phyloP scores from a whole-genome alignment of 2,797 vertebrate species.

The Sus cebifrons region DNA sequence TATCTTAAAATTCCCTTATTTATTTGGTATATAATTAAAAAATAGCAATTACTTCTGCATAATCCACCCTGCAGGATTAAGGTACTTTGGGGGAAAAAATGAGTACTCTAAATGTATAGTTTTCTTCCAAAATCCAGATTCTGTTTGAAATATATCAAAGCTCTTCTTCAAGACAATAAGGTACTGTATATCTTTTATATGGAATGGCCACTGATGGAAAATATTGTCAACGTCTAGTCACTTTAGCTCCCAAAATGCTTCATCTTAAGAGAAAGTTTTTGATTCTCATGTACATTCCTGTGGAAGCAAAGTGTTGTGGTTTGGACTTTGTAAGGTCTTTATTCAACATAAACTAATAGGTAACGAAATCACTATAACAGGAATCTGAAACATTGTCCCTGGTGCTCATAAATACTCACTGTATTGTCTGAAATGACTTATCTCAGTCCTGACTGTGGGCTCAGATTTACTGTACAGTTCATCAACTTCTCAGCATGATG shows the following conservation, averaged over 20 bases:
- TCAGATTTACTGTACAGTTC: conserved; percentile 99
- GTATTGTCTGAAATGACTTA: conserved; percentile 94
- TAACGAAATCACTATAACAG: conserved; percentile 82
- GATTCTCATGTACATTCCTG: conserved; percentile 37
- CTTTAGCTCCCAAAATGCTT: conserved; percentile 31
- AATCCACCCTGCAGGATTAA: conserved; percentile 13
- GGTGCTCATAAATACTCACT: conserved; percentile 90
- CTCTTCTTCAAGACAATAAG: conserved; percentile 55
- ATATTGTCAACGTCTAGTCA: conserved; percentile 35
- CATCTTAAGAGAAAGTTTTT: conserved; percentile 65
- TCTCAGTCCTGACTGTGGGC: conserved; percentile 95
- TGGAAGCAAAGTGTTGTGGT: conserved; percentile 31
- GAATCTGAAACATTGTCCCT: conserved; percentile 88
- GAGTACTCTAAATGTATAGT: background rate
- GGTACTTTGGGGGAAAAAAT: background rate
- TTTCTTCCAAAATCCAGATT: background rate
- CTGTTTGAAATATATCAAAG: conserved; percentile 27
- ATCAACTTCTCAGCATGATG: conserved; percentile 99
- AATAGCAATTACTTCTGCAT: background rate
- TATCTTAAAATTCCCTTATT: background rate
- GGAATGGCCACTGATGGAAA: conserved; percentile 1
- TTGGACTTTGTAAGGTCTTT: conserved; percentile 73
- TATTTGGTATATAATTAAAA: conserved; percentile 34
- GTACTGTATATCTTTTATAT: background rate
- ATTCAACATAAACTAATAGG: conserved; percentile 81